Percentiles rank a stretch among this genome's conserved stretches.
Evolutionary conservation across 2,888 invertebrate species (phyloP).

Genomic region (Neocrepidodera transversa): DNA sequence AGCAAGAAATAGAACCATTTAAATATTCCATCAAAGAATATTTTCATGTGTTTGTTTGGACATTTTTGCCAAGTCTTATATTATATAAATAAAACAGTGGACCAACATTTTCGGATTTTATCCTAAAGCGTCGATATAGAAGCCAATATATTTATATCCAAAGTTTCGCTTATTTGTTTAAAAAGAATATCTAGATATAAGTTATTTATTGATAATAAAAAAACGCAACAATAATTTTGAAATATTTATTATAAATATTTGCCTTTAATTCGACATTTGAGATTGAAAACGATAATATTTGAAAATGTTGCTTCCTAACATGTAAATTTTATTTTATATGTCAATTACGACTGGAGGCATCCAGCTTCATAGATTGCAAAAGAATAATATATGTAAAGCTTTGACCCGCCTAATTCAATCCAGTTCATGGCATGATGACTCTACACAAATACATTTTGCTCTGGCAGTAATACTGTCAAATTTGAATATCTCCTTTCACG

Average conservation of each 20-base stretch:
- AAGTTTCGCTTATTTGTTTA: no score
- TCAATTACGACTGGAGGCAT: slow-evolving; percentile 49
- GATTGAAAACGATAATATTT: not conserved
- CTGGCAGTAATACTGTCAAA: slow-evolving; percentile 54
- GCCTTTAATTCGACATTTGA: not conserved
- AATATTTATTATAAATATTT: not conserved
- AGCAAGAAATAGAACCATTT: slow-evolving; percentile 32
- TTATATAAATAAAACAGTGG: slow-evolving; percentile 6
- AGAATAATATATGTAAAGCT: slow-evolving; percentile 55
- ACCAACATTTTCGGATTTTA: slow-evolving; percentile 18
- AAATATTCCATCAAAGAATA: slow-evolving; percentile 4
- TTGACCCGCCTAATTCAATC: slow-evolving; percentile 55
- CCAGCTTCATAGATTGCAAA: slow-evolving; percentile 56
- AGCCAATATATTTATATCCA: slow-evolving; percentile 2
- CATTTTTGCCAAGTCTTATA: slow-evolving; percentile 35
- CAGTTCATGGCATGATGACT: slow-evolving; percentile 60
- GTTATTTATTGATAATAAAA: no score
- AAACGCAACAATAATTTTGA: no score
- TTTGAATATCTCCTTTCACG: slow-evolving; percentile 54
- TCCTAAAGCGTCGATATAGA: not conserved
- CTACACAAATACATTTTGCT: slow-evolving; percentile 60
- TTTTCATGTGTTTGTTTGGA: slow-evolving; percentile 31
- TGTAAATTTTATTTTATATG: slow-evolving; percentile 36
- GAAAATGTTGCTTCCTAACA: slow-evolving; percentile 10
- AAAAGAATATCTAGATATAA: no score